Percentiles rank a stretch among this genome's conserved stretches.
phyloP scores from a whole-genome alignment of 1,140 invertebrate species.

The Lucilia sericata region DNA sequence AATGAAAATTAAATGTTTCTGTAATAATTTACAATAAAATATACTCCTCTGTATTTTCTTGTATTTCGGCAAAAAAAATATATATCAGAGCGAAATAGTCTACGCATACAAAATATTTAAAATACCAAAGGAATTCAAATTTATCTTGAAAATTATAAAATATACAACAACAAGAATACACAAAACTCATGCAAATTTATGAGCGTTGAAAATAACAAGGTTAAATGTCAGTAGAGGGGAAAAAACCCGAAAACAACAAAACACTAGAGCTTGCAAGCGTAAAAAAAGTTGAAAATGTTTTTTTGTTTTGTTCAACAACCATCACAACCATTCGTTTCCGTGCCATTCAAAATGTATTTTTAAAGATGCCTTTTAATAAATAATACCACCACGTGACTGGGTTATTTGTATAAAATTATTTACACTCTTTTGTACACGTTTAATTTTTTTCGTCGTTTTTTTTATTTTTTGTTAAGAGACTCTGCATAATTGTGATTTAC shows the following conservation, averaged over 20 bases:
- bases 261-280: background rate
- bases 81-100: background rate
- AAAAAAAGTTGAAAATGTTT: constrained; percentile 7
- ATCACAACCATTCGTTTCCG: background rate
- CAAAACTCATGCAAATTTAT: constrained; percentile 12
- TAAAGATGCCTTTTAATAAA: constrained; percentile 17
- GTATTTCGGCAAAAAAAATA: too few species aligned
- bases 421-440: background rate
- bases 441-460: background rate
- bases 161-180: background rate
- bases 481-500: constrained; percentile 11
- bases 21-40: too few species aligned
- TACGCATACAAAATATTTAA: background rate
- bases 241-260: background rate
- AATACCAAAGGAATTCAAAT: constrained; percentile 16
- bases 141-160: background rate
- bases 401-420: constrained; percentile 1
- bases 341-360: background rate
- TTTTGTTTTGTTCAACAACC: background rate
- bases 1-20: too few species aligned
- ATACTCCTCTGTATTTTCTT: too few species aligned
- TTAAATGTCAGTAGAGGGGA: background rate
- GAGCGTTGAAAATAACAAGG: constrained; percentile 2
- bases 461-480: background rate
- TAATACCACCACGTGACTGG: constrained; percentile 14